Evolutionary conservation across 2,888 invertebrate genomes (phyloP).

Genomic region (Resseliella maxima): DNA sequence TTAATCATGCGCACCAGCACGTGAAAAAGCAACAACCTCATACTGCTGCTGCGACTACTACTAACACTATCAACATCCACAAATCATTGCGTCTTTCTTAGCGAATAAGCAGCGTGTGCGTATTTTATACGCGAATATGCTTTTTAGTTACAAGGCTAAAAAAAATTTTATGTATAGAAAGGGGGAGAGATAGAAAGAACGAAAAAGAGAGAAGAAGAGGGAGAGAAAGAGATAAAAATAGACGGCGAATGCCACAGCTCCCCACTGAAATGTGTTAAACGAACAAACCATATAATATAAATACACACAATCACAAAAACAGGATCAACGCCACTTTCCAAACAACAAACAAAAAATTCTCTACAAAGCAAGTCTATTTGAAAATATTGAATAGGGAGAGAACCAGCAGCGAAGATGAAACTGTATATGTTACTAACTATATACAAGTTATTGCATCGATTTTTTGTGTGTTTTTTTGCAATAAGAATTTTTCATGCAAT

Average conservation of each 20-base stretch:
- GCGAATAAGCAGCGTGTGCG: conserved; percentile 10
- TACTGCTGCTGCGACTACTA: conserved; percentile 12
- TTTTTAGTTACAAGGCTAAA: not conserved
- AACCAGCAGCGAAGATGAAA: conserved; percentile 1
- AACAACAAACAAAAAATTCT: not conserved
- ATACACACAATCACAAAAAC: conserved; percentile 34
- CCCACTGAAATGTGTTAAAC: conserved; percentile 20
- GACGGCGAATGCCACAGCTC: not conserved
- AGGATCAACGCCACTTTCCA: conserved; percentile 40
- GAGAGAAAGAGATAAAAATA: not conserved
- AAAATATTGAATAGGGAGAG: conserved; percentile 1
- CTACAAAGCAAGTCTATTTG: not conserved
- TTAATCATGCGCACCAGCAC: conserved; percentile 55
- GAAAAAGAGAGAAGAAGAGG: not conserved
- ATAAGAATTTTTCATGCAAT: not conserved
- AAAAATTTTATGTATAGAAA: not conserved
- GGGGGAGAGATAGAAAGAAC: not conserved
- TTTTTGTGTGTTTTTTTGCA: not conserved
- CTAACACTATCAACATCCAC: not conserved
- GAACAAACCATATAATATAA: conserved; percentile 45
- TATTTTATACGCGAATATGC: not conserved
- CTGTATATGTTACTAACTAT: not conserved
- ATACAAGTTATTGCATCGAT: not conserved
- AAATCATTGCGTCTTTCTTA: conserved; percentile 29
- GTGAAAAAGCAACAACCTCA: conserved; percentile 9